Conservation (phyloP, 1,140 invertebrate species). For the Phenacoccus solenopsis region DNA sequence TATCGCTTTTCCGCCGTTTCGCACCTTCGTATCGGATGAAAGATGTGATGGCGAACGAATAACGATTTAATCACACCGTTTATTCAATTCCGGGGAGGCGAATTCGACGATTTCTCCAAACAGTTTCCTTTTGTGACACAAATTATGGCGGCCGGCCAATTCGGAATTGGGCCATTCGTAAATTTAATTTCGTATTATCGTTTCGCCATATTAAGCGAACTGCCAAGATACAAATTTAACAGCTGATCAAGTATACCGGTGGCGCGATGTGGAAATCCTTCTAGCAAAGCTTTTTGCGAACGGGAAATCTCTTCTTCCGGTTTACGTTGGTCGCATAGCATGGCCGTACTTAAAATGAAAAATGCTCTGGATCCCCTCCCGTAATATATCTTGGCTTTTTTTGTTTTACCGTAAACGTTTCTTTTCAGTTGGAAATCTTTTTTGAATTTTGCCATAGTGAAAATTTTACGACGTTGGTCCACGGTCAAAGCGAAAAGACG, state of each 20-base stretch:
- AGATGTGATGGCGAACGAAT: neutral
- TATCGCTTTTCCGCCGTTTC: neutral
- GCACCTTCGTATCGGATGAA: neutral
- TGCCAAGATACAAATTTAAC: slow-evolving; percentile 2
- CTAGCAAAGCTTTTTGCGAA: neutral
- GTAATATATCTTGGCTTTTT: neutral
- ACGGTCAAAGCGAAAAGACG: neutral
- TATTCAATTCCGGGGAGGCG: neutral
- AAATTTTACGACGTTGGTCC: neutral
- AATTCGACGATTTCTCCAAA: neutral
- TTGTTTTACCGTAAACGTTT: neutral
- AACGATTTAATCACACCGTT: neutral
- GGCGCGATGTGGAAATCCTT: neutral
- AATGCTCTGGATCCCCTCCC: neutral
- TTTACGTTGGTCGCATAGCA: neutral
- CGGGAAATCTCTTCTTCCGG: neutral
- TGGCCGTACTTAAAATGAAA: neutral
- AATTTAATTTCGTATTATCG: neutral
- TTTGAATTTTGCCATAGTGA: neutral
- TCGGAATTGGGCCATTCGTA: neutral
- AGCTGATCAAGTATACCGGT: slow-evolving; percentile 1
- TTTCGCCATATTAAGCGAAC: neutral
- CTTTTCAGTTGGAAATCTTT: neutral
- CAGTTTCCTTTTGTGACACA: neutral
- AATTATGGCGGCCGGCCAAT: neutral